Base-by-base conservation (phyloP, 2,797 vertebrate species). In the Lophotriccus pileatus region DNA sequence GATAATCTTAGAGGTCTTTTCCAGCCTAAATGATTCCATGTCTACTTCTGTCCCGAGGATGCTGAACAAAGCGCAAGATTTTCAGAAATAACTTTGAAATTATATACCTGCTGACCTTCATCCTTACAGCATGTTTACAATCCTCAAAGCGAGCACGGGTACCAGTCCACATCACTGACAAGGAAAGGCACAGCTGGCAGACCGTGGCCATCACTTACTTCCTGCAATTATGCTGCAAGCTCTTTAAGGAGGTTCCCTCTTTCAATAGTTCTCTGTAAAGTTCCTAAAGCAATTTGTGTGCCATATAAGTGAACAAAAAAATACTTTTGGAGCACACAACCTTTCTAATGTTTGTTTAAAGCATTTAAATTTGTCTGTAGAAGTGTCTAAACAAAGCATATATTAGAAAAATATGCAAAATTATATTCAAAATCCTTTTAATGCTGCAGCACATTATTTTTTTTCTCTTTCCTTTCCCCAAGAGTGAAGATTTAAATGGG, bases 141-240 rank as follows among this genome's bases (percentile, higher is more conserved):
- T 19, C 30, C 41, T 60, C 30, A 67, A 30, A 55, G 27, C 30
- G 4, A 43, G 27, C 1, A 0, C 1, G 1, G 5, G 30, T 30
- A 66, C 12, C 46, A 34, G 30, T n/a, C 14, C 30, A 34, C 16
- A 37, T 19, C 12, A 7, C 27, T 21, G 22, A 43, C 10, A 28
- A 77, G 39, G 12, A 32, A 14, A 32, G 10, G 36, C 25, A 72
- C 13, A 46, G 19, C 37, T 49, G 60, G 21, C n/a, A 66, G 30
- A 43, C 7, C 23, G 12, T 1, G 7, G 43, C 17, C 32, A 43
- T 15, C 32, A n/a, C n/a, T 78, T 39, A 27, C 50, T 70, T 66
- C 43, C 52, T 50, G 79, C 46, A n/a, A 19, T 17, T 17, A 24
- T 1, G 2, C 13, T 56, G 14, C 22, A 52, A 80, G n/a, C 46